Evolutionary conservation across 2,797 vertebrate genomes (phyloP).

Genomic region (Odontamblyopus rebecca): DNA sequence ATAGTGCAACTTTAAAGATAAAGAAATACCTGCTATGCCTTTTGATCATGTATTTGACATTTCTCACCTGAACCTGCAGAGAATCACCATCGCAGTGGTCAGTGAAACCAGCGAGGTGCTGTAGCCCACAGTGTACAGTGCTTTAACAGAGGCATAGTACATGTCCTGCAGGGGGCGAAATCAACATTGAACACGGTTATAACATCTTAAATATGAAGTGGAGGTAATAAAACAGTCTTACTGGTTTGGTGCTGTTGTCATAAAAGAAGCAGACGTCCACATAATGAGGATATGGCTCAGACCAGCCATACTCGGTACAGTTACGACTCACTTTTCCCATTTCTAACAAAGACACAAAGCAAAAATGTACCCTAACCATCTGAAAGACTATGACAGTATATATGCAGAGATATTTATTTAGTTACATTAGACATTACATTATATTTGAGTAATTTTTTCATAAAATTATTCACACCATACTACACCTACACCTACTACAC

Average conservation of each 20-base stretch:
- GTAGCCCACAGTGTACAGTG: constrained; percentile 96
- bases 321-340: constrained; percentile 87
- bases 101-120: constrained; percentile 96
- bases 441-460: no score
- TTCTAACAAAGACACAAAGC: constrained; percentile 58
- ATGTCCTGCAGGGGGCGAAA: constrained; percentile 76
- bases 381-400: neutral
- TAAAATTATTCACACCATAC: no score
- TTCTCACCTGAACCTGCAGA: constrained; percentile 95
- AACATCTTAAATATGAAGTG: neutral
- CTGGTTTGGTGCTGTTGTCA: constrained; percentile 82
- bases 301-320: constrained; percentile 93
- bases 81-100: constrained; percentile 94
- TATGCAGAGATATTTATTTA: no score
- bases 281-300: constrained; percentile 92
- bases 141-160: constrained; percentile 92
- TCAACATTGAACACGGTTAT: constrained; percentile 1
- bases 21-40: neutral
- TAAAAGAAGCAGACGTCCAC: constrained; percentile 85
- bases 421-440: no score
- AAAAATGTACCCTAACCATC: neutral
- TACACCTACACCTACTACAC: no score
- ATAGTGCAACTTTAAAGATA: no score
- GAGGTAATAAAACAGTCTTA: constrained; percentile 34
- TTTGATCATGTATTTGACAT: no score